phyloP scores from a whole-genome alignment of 2,113 vertebrate genomes.

The Prietella phreatophila region DNA sequence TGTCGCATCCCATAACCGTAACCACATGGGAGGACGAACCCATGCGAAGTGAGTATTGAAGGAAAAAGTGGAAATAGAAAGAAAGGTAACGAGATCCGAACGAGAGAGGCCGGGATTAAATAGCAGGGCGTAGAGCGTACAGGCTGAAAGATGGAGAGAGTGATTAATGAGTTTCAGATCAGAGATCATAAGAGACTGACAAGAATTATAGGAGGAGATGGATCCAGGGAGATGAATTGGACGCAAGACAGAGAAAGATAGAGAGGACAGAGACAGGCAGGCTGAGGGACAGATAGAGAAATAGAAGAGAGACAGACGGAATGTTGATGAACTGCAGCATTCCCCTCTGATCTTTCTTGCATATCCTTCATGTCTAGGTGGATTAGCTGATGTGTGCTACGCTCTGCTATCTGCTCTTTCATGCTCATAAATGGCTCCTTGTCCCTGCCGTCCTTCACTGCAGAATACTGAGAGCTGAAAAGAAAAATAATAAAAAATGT shows the following conservation, averaged over 20 bases:
- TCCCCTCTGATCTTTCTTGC: slow-evolving; percentile 41
- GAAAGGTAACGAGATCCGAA: neutral
- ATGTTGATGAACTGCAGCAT: slow-evolving; percentile 9
- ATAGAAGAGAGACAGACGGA: neutral
- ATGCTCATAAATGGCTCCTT: slow-evolving; percentile 38
- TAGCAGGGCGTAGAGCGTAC: neutral
- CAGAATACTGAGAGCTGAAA: slow-evolving; percentile 32
- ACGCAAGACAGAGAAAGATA: neutral
- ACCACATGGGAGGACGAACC: neutral
- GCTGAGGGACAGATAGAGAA: neutral
- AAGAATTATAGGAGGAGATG: neutral
- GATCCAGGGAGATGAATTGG: slow-evolving; percentile 11
- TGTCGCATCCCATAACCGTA: too few species aligned
- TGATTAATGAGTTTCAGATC: slow-evolving; percentile 7
- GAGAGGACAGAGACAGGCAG: neutral
- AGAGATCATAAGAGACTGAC: slow-evolving; percentile 33
- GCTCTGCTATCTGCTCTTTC: slow-evolving; percentile 52
- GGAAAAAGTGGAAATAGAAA: neutral
- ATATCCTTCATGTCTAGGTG: slow-evolving; percentile 55
- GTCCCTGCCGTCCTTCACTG: slow-evolving; percentile 26
- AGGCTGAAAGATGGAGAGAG: neutral
- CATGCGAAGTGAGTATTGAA: neutral
- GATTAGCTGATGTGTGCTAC: slow-evolving; percentile 57
- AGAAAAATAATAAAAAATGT: neutral
- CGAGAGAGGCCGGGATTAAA: slow-evolving; percentile 7